phyloP scores from a whole-genome alignment of 2,113 vertebrate genomes.

The Cynoglossus semilaevis region DNA sequence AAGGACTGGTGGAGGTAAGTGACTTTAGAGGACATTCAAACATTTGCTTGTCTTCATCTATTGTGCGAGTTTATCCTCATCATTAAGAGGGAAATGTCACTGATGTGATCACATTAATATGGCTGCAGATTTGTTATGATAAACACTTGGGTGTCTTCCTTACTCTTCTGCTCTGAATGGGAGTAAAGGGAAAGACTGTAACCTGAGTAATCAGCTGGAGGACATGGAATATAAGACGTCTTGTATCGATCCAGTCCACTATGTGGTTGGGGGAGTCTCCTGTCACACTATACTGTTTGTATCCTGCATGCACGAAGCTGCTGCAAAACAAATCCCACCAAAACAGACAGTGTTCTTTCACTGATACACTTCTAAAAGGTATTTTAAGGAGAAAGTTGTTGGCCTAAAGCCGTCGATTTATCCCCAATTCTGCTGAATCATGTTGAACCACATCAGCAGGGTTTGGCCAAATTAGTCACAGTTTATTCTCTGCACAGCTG shows the following conservation, averaged over 20 bases:
- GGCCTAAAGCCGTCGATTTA: too few relatives aligned
- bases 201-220: slow-evolving; percentile 13
- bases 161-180: not conserved
- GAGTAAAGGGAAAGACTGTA: slow-evolving; percentile 18
- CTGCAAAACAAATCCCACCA: too few relatives aligned
- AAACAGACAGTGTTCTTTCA: too few relatives aligned
- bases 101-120: not conserved
- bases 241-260: slow-evolving; percentile 51
- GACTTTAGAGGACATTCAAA: not conserved
- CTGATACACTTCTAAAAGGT: too few relatives aligned
- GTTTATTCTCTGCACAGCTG: slow-evolving; percentile 47
- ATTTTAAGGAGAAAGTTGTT: too few relatives aligned
- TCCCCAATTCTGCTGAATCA: too few relatives aligned
- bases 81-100: not conserved
- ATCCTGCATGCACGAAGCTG: not conserved
- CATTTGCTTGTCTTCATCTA: not conserved
- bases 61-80: not conserved
- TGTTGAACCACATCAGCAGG: slow-evolving; percentile 9
- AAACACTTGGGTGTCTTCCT: not conserved
- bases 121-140: not conserved
- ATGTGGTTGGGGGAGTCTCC: slow-evolving; percentile 32
- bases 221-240: slow-evolving; percentile 41
- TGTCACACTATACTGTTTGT: slow-evolving; percentile 17
- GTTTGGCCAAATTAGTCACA: slow-evolving; percentile 53
- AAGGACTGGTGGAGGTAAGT: slow-evolving; percentile 96